Conservation (phyloP, 2,888 invertebrate genomes). For the Ophion slaviceki region DNA sequence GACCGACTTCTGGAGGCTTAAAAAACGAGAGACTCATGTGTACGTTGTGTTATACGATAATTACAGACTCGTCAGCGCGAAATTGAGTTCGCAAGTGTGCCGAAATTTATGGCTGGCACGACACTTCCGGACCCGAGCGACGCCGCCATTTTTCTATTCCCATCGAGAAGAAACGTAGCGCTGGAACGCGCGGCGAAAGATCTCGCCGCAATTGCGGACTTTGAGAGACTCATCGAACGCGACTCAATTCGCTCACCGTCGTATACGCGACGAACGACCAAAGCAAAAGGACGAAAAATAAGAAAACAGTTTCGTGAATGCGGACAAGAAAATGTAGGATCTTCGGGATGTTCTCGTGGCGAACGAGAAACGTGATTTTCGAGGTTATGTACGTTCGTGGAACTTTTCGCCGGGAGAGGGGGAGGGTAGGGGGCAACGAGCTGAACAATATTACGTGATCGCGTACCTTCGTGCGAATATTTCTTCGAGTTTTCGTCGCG, state of each 20-base stretch:
- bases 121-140: constrained; percentile 66
- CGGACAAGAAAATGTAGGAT: background rate
- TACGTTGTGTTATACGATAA: background rate
- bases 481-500: background rate
- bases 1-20: background rate
- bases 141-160: constrained; percentile 59
- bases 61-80: constrained; percentile 58
- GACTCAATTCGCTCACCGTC: constrained; percentile 10
- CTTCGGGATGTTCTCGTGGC: background rate
- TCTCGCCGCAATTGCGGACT: constrained; percentile 1
- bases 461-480: background rate
- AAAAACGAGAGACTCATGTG: constrained; percentile 16
- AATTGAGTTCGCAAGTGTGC: constrained; percentile 45
- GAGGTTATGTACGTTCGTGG: too few species aligned
- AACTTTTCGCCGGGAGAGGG: too few species aligned
- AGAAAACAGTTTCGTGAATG: background rate
- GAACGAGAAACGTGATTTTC: background rate
- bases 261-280: background rate
- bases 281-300: background rate
- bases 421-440: background rate
- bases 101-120: constrained; percentile 65
- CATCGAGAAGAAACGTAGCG: constrained; percentile 55
- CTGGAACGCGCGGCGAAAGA: constrained; percentile 35
- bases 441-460: background rate
- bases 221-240: constrained; percentile 14